Base-by-base conservation (phyloP, 2,797 vertebrate species). In the Perodicticus potto region DNA sequence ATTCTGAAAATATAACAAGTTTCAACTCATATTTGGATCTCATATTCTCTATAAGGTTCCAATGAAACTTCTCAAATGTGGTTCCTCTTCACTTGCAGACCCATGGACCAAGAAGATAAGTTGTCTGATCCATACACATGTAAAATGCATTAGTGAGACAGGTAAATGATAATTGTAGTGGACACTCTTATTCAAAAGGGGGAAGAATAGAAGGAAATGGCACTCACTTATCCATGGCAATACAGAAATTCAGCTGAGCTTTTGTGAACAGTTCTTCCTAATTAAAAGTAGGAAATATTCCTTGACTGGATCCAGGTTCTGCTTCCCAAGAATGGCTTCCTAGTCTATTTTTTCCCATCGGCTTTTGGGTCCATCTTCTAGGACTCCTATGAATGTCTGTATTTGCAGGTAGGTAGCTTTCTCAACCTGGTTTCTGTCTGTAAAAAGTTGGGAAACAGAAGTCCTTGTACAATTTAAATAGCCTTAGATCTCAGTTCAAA, bases 11-110 rank as follows among this genome's bases (percentile, higher is more conserved):
- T 61, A 2, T 77, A 19, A 34, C 61, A 91, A 55, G 40, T 43
- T 93, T 89, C 43, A 76, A 85, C 34, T 81, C 45, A 96, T 5
- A n/a, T 49, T 77, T 77, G 70, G 45, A 85, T 25, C 67, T 73
- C 53, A 45, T 2, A 6, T 40, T 43, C 17, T 72, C 2, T 45
- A 45, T 74, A 43, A 72, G 8, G 29, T 77, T 96, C 23, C n/a
- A 77, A 4, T 27, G 34, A 77, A 76, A 77, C 55, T 67, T 83
- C 43, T 86, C 69, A 43, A 29, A 45, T 73, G 34, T 61, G 63
- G 9, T 14, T 73, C 29, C 61, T 96, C 12, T 93, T 93, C n/a
- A 37, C 53, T 67, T 82, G 74, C 34, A 45, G 69, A 86, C 10
- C 10, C 16, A n/a, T 22, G 72, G 43, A 29, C 12, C 8, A 67